Evolutionary conservation across 2,888 invertebrate genomes (phyloP).

Genomic region (Druceiella hillmani): DNA sequence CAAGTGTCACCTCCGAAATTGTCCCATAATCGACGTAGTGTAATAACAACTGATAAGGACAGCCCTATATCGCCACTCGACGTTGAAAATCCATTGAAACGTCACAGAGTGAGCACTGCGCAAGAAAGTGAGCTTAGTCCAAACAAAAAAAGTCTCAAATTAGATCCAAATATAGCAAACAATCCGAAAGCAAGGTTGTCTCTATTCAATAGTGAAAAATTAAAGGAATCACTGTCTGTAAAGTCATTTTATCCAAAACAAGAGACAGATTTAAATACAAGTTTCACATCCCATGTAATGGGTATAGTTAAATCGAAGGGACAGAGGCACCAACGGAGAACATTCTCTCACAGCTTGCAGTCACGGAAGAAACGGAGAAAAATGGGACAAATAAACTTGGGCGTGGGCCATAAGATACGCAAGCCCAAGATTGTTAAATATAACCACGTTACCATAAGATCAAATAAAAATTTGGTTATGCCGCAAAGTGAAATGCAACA

Average conservation of each 20-base stretch:
- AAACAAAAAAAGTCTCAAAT: slow-evolving; percentile 34
- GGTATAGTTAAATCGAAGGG: slow-evolving; percentile 34
- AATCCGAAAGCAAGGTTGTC: slow-evolving; percentile 44
- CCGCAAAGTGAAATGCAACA: slow-evolving; percentile 21
- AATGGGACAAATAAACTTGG: slow-evolving; percentile 60
- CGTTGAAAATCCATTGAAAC: slow-evolving; percentile 39
- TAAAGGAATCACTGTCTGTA: slow-evolving; percentile 47
- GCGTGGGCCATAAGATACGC: slow-evolving; percentile 58
- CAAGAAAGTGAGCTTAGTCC: slow-evolving; percentile 32
- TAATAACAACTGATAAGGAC: slow-evolving; percentile 34
- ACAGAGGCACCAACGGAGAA: slow-evolving; percentile 28
- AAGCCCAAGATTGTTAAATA: slow-evolving; percentile 51
- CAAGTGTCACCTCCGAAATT: slow-evolving; percentile 39
- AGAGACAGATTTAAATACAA: slow-evolving; percentile 38
- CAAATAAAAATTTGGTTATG: slow-evolving; percentile 15
- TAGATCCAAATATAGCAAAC: slow-evolving; percentile 31
- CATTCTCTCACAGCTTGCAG: slow-evolving; percentile 32
- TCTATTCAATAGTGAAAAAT: slow-evolving; percentile 39
- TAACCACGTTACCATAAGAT: slow-evolving; percentile 26
- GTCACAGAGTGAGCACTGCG: slow-evolving; percentile 37
- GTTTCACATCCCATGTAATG: slow-evolving; percentile 33
- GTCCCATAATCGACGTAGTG: slow-evolving; percentile 34
- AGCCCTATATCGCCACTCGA: slow-evolving; percentile 40
- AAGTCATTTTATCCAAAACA: slow-evolving; percentile 53
- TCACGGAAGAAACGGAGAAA: slow-evolving; percentile 33